Evolutionary conservation across 2,888 invertebrate genomes (phyloP).

Genomic region (Cyrtodaria siliqua): DNA sequence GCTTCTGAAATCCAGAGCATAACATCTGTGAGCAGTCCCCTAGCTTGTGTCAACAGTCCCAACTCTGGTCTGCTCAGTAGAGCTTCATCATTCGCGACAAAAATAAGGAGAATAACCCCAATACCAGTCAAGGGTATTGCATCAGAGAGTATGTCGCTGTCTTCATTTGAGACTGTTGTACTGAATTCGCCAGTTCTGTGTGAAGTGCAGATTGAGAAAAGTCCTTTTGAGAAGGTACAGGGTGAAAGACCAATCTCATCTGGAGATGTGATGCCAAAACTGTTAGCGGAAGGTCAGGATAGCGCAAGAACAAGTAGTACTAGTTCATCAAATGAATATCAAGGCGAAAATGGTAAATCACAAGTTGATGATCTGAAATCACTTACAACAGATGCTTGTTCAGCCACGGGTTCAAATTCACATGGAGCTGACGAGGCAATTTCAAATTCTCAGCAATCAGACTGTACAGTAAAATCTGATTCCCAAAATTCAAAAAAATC

Average conservation of each 20-base stretch:
- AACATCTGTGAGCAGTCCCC: conserved; percentile 35
- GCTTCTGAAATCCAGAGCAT: conserved; percentile 58
- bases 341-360: background rate
- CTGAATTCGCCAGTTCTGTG: conserved; percentile 54
- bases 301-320: background rate
- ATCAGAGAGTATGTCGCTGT: conserved; percentile 11
- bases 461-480: too few species aligned
- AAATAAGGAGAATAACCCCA: conserved; percentile 57
- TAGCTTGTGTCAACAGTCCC: conserved; percentile 34
- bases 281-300: too few species aligned
- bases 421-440: conserved; percentile 16
- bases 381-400: too few species aligned
- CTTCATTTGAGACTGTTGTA: conserved; percentile 48
- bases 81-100: conserved; percentile 16
- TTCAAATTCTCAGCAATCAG: conserved; percentile 16
- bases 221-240: background rate
- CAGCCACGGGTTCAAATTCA: conserved; percentile 6
- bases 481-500: background rate
- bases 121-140: conserved; percentile 40
- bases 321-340: background rate
- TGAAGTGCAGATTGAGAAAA: conserved; percentile 16
- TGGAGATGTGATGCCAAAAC: too few species aligned
- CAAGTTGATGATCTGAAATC: too few species aligned
- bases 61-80: conserved; percentile 4
- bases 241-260: background rate